Base-by-base conservation (phyloP, 2,113 vertebrate species). In the Macrotis lagotis region DNA sequence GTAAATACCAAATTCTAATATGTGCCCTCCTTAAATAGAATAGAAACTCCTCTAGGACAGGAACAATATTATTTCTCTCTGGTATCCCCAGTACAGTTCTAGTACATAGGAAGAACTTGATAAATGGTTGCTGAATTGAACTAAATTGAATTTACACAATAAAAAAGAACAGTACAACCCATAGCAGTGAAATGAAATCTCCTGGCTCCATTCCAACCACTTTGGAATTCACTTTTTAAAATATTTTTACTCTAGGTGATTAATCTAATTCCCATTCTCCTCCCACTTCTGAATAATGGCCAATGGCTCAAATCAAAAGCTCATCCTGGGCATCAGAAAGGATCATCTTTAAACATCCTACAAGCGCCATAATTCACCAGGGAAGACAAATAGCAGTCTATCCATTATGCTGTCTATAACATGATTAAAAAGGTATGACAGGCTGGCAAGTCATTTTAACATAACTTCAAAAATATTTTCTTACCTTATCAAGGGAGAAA, bases 401-500 rank as follows among this genome's bases (percentile, higher is more conserved):
- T 9, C 50, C 14, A 89, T 50, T 16, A 48, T 95, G 96, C 92
- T 91, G 90, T 10, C 83, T 31, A 44, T 2, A 0, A 37, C 52
- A 91, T 90, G 59, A 83, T 48, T 93, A 96, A 95, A 93, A 90
- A 14, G 51, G 2, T 28, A 25, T 51, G 4, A 50, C 26, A 92
- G 19, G 50, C 37, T 83, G 66, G 16, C 66, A 74, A 16, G 26
- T 83, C 8, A 74, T 50, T 44, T 59, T 90, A 96, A 94, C 0
- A 28, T 0, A 16, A 48, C n/a, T 92, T 91, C 48, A 96, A 96
- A 88, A 91, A 51, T 25, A 47, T 83, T 88, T 91, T 89, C 97
- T 97, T 98, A 99, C 99, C 99, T 99, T 99, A 98, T 99, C 98
- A 95, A 99, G 98, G 88, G 99, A 99, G 97, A 99, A 99, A 0